Evolutionary conservation across 2,797 vertebrate species (phyloP).

Genomic region (Premnoplex brunnescens): DNA sequence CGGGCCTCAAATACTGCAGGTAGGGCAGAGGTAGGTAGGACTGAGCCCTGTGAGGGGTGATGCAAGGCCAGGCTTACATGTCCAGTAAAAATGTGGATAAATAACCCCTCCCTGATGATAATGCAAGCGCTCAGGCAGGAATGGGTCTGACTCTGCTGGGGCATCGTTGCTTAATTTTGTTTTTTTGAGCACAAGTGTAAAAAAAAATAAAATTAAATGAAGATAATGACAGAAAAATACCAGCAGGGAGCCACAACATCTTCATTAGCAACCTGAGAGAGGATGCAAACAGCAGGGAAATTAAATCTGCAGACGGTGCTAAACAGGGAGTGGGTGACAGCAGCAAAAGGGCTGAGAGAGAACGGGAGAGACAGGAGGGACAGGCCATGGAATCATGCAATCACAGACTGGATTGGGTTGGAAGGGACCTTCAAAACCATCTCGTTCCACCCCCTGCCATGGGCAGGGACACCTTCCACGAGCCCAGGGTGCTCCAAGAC

Average conservation of each 20-base stretch:
- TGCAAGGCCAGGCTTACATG: neutral
- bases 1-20: fast-evolving
- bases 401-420: neutral
- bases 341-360: neutral
- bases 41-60: neutral
- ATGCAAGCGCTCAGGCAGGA: neutral
- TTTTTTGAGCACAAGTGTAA: neutral
- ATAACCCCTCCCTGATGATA: neutral
- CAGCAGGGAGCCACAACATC: neutral
- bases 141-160: neutral
- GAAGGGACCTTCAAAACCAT: neutral
- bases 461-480: neutral
- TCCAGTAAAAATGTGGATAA: neutral
- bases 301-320: neutral
- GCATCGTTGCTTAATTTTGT: neutral
- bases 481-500: fast-evolving
- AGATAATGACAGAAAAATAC: conserved; percentile 34
- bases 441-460: neutral
- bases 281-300: conserved; percentile 14
- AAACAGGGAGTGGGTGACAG: neutral
- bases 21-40: neutral
- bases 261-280: conserved; percentile 31
- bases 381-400: neutral
- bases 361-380: neutral
- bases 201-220: neutral